phyloP scores from a whole-genome alignment of 1,140 invertebrate genomes.

The Augochlora pura region DNA sequence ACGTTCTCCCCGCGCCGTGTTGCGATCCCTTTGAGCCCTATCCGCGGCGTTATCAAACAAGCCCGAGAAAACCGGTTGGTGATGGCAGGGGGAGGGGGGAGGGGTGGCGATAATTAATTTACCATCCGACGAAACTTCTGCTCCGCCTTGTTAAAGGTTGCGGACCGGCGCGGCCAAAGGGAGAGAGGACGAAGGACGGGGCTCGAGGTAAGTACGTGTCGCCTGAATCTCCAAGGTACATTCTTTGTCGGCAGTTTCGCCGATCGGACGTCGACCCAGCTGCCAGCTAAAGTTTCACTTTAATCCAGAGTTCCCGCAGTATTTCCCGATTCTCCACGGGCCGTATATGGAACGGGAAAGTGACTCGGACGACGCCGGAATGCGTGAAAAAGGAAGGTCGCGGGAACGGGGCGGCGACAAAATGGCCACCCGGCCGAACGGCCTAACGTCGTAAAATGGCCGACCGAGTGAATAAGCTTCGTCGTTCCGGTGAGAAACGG shows the following conservation, averaged over 20 bases:
- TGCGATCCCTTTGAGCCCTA: neutral
- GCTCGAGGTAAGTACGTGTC: slow-evolving; percentile 8
- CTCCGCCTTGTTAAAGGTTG: neutral
- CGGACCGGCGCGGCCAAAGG: too few relatives aligned
- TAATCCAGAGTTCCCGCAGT: slow-evolving; percentile 56
- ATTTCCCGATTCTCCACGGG: slow-evolving; percentile 46
- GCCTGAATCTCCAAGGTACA: slow-evolving; percentile 9
- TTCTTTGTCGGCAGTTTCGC: slow-evolving; percentile 20
- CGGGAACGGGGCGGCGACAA: too few relatives aligned
- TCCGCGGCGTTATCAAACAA: neutral
- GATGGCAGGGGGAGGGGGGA: too few relatives aligned
- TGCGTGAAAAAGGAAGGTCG: too few relatives aligned
- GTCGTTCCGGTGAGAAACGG: too few relatives aligned
- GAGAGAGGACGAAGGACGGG: neutral
- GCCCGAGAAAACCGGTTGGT: neutral
- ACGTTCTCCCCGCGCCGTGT: neutral
- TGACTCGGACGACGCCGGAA: neutral
- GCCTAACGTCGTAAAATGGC: too few relatives aligned
- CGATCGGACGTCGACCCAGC: slow-evolving; percentile 26
- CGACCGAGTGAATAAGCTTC: too few relatives aligned
- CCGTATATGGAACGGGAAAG: neutral
- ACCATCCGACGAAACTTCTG: slow-evolving; percentile 16
- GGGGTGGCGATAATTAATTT: slow-evolving; percentile 39
- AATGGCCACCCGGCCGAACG: too few relatives aligned
- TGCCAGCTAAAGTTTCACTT: slow-evolving; percentile 59